Percentiles rank a stretch among this genome's conserved stretches.
These are phyloP conservation scores for Yponomeuta malinellus DNA, from an alignment of 2,888 invertebrate species.

Conservation along the genomic window DNA sequence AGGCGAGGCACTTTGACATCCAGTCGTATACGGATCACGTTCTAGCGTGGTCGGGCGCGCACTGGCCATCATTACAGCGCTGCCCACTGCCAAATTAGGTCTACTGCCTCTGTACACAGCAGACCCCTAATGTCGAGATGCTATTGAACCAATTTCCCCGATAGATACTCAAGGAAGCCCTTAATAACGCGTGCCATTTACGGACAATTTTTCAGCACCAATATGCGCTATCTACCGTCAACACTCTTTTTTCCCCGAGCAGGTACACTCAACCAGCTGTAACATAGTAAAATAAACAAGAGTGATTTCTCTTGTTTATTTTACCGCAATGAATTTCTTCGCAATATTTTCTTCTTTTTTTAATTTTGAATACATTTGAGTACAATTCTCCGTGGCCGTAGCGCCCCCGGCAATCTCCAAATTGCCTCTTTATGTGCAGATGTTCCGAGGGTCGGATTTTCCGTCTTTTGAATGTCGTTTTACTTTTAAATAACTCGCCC, in stretches of 20 bases:
- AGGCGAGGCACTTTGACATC: constrained; percentile 4
- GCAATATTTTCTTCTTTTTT: constrained; percentile 63
- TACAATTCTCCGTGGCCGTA: constrained; percentile 68
- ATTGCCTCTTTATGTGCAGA: constrained; percentile 76
- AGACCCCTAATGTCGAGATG: constrained; percentile 6
- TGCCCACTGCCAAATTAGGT: constrained; percentile 8
- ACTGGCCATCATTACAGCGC: constrained; percentile 12
- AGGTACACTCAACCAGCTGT: constrained; percentile 1
- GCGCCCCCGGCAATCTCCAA: constrained; percentile 75
- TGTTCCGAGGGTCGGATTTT: constrained; percentile 73
- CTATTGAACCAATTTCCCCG: background rate
- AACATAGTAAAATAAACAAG: background rate
- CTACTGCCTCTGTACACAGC: background rate
- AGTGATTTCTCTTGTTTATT: constrained; percentile 64
- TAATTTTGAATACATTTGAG: constrained; percentile 74
- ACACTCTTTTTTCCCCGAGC: background rate
- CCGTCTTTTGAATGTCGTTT: constrained; percentile 75
- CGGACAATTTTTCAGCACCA: background rate
- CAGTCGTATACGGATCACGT: constrained; percentile 8
- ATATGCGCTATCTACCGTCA: background rate
- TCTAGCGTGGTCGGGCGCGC: background rate
- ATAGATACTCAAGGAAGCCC: background rate
- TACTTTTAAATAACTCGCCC: constrained; percentile 72
- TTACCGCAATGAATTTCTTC: constrained; percentile 69
- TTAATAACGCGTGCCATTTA: background rate